Percentiles rank a stretch among this genome's conserved stretches.
Conservation (phyloP, 2,888 invertebrate species). For the Epirrhoe tristata region DNA sequence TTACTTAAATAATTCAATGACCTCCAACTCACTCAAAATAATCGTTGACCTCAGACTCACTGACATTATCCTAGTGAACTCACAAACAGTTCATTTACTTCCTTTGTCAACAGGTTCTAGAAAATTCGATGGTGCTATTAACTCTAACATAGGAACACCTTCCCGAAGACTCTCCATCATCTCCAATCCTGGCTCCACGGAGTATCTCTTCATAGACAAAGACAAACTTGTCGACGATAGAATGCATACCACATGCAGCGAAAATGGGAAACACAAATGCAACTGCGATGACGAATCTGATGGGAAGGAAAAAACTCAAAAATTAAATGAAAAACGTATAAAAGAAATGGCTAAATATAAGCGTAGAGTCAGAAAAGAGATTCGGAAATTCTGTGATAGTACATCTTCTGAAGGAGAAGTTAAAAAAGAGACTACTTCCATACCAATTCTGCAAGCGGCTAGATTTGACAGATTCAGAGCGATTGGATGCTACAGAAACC, state of each 20-base stretch:
- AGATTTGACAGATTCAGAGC: conserved; percentile 79
- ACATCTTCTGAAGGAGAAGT: conserved; percentile 77
- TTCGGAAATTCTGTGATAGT: conserved; percentile 74
- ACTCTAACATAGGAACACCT: conserved; percentile 45
- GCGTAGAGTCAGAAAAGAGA: conserved; percentile 75
- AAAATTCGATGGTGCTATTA: conserved; percentile 54
- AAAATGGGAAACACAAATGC: conserved; percentile 92
- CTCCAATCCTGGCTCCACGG: conserved; percentile 37
- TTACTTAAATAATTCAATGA: too few species aligned
- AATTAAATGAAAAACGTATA: conserved; percentile 69
- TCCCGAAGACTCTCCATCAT: conserved; percentile 56
- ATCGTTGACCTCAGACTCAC: too few species aligned
- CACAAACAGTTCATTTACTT: not conserved
- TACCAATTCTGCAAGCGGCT: conserved; percentile 80
- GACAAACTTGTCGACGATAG: conserved; percentile 87
- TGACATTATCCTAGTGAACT: too few species aligned
- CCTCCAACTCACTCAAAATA: too few species aligned
- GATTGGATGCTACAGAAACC: conserved; percentile 78
- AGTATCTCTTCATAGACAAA: conserved; percentile 39
- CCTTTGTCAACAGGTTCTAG: conserved; percentile 49
- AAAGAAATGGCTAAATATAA: conserved; percentile 83
- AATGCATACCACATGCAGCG: conserved; percentile 89
- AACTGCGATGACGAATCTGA: conserved; percentile 90
- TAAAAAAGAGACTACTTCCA: conserved; percentile 74
- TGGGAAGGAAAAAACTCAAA: conserved; percentile 63